Base-by-base conservation (phyloP, 1,140 invertebrate genomes). In the Eupeodes corollae region DNA sequence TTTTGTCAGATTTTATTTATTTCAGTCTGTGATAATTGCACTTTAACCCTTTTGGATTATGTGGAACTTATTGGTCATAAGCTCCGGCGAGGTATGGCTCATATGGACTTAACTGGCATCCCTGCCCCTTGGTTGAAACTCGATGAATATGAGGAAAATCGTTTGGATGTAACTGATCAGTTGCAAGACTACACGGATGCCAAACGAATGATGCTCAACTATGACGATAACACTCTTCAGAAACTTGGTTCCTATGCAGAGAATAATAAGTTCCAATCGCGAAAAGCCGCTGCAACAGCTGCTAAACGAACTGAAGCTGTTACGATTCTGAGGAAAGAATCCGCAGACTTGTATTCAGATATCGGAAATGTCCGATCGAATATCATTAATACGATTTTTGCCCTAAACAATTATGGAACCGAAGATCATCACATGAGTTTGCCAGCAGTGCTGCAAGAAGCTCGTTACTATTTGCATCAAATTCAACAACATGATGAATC, bases 21-120 rank as follows among this genome's bases (percentile, higher is more conserved):
- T 72, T 12, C 64, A 91, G 89, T 86, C 15, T 98, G 94, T 67
- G 89, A 93, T 60, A 89, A 90, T 42, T 98, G 95, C 58, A 91
- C 88, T 2, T 82, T 87, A 47, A 73, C 86, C 1, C 71, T 98
- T 5, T 74, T 98, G 44, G 75, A 86, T 52, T 80, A 84, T 26
- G 63, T 90, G 2, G 79, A 84, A 49, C 42, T 72, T 1, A 68
- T 88, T 46, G 75, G 77, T 0, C 53, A 69, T 37, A 60, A 74
- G 19, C 56, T 85, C 9, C 63, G 67, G 0, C 58, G 63, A 6
- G 72, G 71, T 49, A 71, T 79, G 42, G 62, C 75, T 38, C 70
- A 77, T 44, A 71, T 79, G 57, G 66, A 77, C 11, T 71, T 79
- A 15, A 80, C 76, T 14, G 73, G 79, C n/a, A 79, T 84, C 50